Evolutionary conservation across 2,113 vertebrate species (phyloP), one percentile per base, ranked within the genome.

Genomic region (Brienomyrus brachyistius): DNA sequence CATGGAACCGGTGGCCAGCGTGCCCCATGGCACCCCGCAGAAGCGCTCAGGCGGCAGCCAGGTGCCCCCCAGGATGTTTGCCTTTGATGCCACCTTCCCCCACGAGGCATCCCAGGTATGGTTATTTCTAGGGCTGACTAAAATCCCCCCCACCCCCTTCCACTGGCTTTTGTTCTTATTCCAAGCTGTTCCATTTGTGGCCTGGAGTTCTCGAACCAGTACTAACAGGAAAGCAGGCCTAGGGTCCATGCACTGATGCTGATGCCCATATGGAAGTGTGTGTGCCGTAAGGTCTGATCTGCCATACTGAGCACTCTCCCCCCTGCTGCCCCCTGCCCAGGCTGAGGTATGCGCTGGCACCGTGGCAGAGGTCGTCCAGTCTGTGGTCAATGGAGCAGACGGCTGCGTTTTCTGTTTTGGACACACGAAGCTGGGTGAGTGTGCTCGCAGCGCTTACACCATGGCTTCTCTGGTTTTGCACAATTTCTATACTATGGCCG

Each of bases 331-430:
- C 35, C 92, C 91, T 89, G 89, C 92, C 27, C 94, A 99, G 98
- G 98, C 97, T 5, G 98, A 99, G 95, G 97, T 99, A 92, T 99
- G 98, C 95, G 98, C 98, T 82, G 98, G 98, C 93, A 98, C 98
- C 1, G 98, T 99, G 92, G 97, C 98, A 3, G 98, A 99, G 89
- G 97, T 99, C 94, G 98, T 99, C 91, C 98, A 99, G 96, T 97
- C 98, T 50, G 98, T 99, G 95, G 98, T 99, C 93, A 97, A 98
- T 4, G 98, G 98, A 92, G 97, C 98, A 89, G 98, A 99, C 91
- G 98, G 98, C 90, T 99, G 98, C 95, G 96, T 99, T 94, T 99
- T 99, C 94, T 98, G 97, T 96, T 99, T 99, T 4, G 98, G 98
- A 93, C 98, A 98, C 92, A 96, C 95, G 91, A 96, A 94, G 91